phyloP scores from a whole-genome alignment of 1,140 invertebrate genomes.

The Andricus grossulariae region DNA sequence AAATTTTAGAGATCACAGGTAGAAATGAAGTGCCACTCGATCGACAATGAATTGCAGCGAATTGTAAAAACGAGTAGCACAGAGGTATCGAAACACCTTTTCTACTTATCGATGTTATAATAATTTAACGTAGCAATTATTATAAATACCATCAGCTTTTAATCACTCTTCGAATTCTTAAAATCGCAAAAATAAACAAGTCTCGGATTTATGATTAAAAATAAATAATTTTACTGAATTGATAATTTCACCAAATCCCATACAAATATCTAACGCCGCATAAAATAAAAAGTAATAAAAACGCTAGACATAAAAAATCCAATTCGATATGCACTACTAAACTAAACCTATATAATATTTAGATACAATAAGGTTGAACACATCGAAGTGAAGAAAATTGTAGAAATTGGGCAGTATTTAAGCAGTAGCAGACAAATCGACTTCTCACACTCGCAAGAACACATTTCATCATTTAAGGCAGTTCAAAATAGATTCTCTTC shows the following conservation, averaged over 20 bases:
- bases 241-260: neutral
- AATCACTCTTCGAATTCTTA: slow-evolving; percentile 29
- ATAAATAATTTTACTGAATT: neutral
- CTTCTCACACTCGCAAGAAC: slow-evolving; percentile 3
- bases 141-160: slow-evolving; percentile 5
- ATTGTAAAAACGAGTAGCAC: slow-evolving; percentile 6
- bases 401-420: slow-evolving; percentile 9
- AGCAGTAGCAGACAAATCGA: neutral
- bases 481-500: slow-evolving; percentile 20
- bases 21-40: slow-evolving; percentile 43
- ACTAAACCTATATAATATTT: too few relatives aligned
- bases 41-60: slow-evolving; percentile 38
- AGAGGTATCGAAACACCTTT: slow-evolving; percentile 10
- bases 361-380: slow-evolving; percentile 11
- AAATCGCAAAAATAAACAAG: slow-evolving; percentile 38
- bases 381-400: neutral
- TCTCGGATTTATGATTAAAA: neutral
- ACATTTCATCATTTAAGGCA: slow-evolving; percentile 3
- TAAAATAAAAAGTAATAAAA: neutral
- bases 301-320: neutral
- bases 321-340: neutral
- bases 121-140: slow-evolving; percentile 16
- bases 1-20: slow-evolving; percentile 58
- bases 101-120: slow-evolving; percentile 32
- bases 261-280: neutral